phyloP scores from a whole-genome alignment of 2,888 invertebrate species.

The Penaeus monodon region DNA sequence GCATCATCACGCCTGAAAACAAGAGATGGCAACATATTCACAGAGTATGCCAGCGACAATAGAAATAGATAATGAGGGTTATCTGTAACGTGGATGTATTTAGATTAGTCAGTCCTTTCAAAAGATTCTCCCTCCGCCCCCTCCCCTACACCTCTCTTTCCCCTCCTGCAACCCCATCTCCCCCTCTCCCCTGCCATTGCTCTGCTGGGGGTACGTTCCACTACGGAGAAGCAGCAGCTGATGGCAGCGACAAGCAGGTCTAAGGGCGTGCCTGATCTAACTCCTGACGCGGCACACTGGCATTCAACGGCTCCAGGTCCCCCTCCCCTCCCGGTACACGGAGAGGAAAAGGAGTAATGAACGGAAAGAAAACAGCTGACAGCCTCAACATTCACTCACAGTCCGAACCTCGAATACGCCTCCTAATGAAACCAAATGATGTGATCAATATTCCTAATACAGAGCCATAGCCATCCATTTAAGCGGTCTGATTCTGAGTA shows the following conservation, averaged over 20 bases:
- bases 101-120: too few relatives aligned
- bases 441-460: conserved; percentile 60
- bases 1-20: not conserved
- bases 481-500: conserved; percentile 57
- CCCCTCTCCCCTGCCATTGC: too few relatives aligned
- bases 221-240: too few relatives aligned
- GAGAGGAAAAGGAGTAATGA: conserved; percentile 41
- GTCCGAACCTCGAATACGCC: conserved; percentile 48
- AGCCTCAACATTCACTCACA: conserved; percentile 48
- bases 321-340: conserved; percentile 1
- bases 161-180: too few relatives aligned
- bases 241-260: not conserved
- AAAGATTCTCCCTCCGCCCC: too few relatives aligned
- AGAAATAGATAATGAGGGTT: conserved; percentile 3
- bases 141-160: too few relatives aligned
- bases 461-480: conserved; percentile 58
- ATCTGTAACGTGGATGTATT: too few relatives aligned
- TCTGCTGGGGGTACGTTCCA: too few relatives aligned
- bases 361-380: conserved; percentile 48
- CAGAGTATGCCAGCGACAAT: not conserved
- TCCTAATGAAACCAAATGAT: conserved; percentile 58
- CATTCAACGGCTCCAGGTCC: not conserved
- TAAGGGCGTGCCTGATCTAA: conserved; percentile 15
- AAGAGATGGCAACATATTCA: not conserved
- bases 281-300: not conserved